phyloP scores from a whole-genome alignment of 2,113 vertebrate genomes.

The Nyctereutes procyonoides region DNA sequence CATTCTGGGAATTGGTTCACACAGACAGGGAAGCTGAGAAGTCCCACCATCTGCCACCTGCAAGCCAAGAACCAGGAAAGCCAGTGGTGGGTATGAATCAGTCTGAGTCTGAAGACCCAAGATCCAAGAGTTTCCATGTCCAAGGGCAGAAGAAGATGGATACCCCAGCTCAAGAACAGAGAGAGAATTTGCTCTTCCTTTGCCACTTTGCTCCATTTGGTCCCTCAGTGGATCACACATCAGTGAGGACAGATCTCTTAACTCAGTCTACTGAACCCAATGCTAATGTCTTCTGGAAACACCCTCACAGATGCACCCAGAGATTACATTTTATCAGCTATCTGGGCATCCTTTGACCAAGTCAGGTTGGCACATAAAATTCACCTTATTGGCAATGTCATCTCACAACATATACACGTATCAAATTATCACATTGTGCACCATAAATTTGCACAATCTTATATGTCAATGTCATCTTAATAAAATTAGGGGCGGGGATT shows the following conservation, averaged over 20 bases:
- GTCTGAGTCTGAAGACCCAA: neutral
- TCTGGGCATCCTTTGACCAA: neutral
- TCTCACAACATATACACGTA: neutral
- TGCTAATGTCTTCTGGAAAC: neutral
- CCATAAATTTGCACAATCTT: no score
- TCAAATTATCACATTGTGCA: neutral
- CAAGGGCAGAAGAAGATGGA: neutral
- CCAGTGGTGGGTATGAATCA: neutral
- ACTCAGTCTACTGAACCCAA: neutral
- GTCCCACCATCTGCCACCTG: neutral
- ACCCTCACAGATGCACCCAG: neutral
- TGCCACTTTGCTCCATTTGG: neutral
- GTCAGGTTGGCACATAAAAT: neutral
- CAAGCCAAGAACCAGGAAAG: neutral
- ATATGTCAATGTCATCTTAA: neutral
- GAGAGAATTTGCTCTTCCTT: neutral
- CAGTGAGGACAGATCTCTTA: neutral
- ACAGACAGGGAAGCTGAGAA: neutral
- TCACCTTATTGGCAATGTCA: neutral
- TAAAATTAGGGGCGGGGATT: rapidly evolving
- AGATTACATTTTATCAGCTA: neutral
- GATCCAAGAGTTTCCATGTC: no score
- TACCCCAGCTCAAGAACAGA: neutral
- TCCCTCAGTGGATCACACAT: neutral
- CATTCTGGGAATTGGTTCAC: neutral